These are phyloP conservation scores for Zele albiditarsus DNA, from an alignment of 2,888 invertebrate species.

Conservation along the genomic window DNA sequence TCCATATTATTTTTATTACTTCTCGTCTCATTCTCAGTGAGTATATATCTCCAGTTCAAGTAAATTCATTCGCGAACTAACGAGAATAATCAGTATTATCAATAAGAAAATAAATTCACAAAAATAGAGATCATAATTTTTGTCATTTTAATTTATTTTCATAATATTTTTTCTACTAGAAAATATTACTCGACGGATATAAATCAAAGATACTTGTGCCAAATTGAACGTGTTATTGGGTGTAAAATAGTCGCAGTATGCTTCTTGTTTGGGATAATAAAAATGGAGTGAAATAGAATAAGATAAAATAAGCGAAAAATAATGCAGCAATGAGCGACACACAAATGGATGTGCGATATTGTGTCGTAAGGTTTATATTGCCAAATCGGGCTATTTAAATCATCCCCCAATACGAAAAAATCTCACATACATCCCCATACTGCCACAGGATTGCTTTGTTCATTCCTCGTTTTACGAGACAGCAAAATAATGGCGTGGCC, in stretches of 20 bases:
- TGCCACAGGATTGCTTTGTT: constrained; percentile 36
- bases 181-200: constrained; percentile 25
- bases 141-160: background rate
- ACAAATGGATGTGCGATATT: constrained; percentile 31
- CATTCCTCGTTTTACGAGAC: constrained; percentile 50
- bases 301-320: constrained; percentile 11
- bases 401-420: constrained; percentile 49
- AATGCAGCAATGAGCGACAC: constrained; percentile 14
- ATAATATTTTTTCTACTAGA: background rate
- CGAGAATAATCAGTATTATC: background rate
- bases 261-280: background rate
- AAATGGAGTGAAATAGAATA: constrained; percentile 9
- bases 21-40: background rate
- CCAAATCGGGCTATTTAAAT: constrained; percentile 58
- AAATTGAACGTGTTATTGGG: constrained; percentile 53
- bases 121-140: background rate
- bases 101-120: background rate
- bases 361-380: constrained; percentile 49
- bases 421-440: constrained; percentile 31
- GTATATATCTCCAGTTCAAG: background rate
- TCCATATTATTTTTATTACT: constrained; percentile 1
- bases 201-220: constrained; percentile 51
- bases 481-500: constrained; percentile 50
- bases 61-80: background rate
- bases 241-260: constrained; percentile 45